Evolutionary conservation across 1,140 invertebrate species (phyloP), one percentile per base, ranked within the genome.

Genomic region (Macrocentrus cingulum): DNA sequence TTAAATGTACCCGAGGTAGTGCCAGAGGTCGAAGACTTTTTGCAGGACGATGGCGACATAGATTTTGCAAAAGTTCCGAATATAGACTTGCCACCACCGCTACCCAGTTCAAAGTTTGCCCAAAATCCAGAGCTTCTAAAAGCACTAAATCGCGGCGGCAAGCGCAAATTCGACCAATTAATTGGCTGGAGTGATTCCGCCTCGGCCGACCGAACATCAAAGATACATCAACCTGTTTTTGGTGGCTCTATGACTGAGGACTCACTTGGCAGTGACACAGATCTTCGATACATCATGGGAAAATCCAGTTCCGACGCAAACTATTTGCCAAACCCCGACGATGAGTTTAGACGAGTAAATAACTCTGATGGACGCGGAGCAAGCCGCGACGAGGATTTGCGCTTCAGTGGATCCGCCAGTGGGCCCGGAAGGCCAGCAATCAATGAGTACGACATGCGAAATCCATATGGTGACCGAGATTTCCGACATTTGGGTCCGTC

Each of bases 11-110:
- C 87, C 54, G 80, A 85, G 48, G 85, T 87, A 57, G 74, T 84
- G 3, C 79, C 79, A 3, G 75, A 80, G 6, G 81, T 82, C 53
- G 84, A 85, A 55, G 85, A 89, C 6, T 83, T 77, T 59, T 59
- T 84, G 3, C 79, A 80, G 2, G 80, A 81, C 23, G 73, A 77
- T 0, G 71, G 77, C n/a, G 77, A 81, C 1, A 72, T 80, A 15
- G 75, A 80, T 61, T 78, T 71, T 45, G 68, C 68, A 1, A 78
- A 80, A 59, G 61, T 72, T 2, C 72, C 74, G 2, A 72, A 79
- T 19, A 55, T 78, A 2, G 70, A 80, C 9, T 59, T 79, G 1
- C 78, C 78, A 1, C 65, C 77, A 22, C 77, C 80, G 0, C 60
- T 80, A 15, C 77, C 79, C 0, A 78, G 77, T 51, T 81, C 77